These are phyloP conservation scores for Halcyon malimbica DNA, from an alignment of 2,113 vertebrate species.

Conservation along the genomic window DNA sequence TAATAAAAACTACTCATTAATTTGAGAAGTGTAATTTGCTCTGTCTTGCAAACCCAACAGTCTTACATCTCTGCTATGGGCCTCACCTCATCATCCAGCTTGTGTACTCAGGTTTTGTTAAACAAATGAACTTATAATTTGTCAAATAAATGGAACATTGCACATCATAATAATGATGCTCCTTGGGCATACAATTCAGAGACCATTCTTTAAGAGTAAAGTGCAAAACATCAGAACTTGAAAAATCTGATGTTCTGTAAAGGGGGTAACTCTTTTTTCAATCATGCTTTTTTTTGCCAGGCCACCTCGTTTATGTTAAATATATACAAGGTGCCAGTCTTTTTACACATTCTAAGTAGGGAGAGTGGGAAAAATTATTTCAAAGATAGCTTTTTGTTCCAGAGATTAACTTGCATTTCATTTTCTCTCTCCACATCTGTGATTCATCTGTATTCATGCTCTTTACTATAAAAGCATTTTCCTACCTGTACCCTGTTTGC, in stretches of 20 bases:
- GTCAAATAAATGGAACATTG: background rate
- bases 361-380: background rate
- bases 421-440: background rate
- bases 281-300: background rate
- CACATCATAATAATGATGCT: background rate
- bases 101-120: background rate
- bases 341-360: background rate
- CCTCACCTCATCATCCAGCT: background rate
- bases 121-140: background rate
- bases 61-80: background rate
- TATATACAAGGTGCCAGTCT: background rate
- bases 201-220: background rate
- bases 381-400: background rate
- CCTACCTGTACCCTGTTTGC: background rate
- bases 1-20: background rate
- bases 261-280: background rate
- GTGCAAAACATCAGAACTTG: background rate
- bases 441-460: background rate
- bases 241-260: background rate
- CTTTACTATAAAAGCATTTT: background rate
- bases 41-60: background rate
- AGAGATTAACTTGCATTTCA: background rate
- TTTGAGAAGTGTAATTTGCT: background rate
- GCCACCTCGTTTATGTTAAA: background rate
- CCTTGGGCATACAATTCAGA: background rate